Base-by-base conservation (phyloP, 2,888 invertebrate genomes). In the Herminia tarsipennalis region DNA sequence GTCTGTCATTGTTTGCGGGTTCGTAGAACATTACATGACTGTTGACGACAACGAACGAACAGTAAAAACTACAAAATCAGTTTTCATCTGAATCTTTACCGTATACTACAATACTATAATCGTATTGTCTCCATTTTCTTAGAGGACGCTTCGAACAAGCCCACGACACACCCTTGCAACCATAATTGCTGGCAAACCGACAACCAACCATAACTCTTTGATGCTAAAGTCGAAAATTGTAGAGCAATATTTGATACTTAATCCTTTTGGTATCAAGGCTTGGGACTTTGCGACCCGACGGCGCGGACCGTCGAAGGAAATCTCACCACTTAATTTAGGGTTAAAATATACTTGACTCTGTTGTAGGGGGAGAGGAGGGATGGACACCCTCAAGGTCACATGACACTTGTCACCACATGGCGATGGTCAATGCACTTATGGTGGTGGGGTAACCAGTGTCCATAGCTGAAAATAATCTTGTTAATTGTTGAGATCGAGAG, bases 51-150 rank as follows among this genome's bases (percentile, higher is more conserved):
- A 18, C 27, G 20, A n/a, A 37, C 27, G 10, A 30, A 37, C 30
- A 30, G 16, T 5, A 0, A 10, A 27, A n/a, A 4, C 8, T 20
- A 3, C 3, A 3, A n/a, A 13, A 6, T 33, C 25, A 12, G 13
- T 27, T 27, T 27, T 12, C 12, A 8, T 27, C 8, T 13, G 3
- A 10, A 5, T 25, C 1, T 12, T 46, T 33, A 2, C 0, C 65
- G 53, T 80, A 70, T 82, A 83, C 88, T 86, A 56, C 52, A 59
- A 49, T 72, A 77, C 78, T 80, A 82, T 86, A 83, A 87, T 87
- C 83, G 82, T 83, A 83, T 86, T 83, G 84, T 88, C 88, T 87
- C 83, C 82, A 81, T 85, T 87, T 87, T 87, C 81, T 83, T 81
- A 88, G 83, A 87, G 85, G 85, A 87, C 86, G 83, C 73, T 71